phyloP scores from a whole-genome alignment of 2,797 vertebrate genomes.

The Pempheris klunzingeri region DNA sequence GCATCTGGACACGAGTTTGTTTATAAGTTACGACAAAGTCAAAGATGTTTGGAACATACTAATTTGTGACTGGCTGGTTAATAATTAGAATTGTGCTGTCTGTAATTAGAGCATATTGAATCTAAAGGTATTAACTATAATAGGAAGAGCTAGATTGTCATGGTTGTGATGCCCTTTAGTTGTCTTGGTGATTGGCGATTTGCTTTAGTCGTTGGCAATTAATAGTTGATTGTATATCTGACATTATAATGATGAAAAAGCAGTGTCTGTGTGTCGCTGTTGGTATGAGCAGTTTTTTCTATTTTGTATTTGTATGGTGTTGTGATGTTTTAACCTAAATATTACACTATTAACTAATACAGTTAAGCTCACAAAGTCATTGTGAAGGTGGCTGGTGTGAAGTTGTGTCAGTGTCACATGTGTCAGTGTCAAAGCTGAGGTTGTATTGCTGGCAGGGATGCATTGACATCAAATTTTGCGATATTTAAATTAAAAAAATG shows the following conservation, averaged over 20 bases:
- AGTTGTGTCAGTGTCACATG: too few species aligned
- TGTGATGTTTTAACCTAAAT: constrained; percentile 8
- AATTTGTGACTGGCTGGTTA: constrained; percentile 36
- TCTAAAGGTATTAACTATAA: constrained; percentile 22
- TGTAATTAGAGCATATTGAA: constrained; percentile 25
- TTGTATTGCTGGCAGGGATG: too few species aligned
- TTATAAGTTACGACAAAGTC: constrained; percentile 7
- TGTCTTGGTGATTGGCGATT: constrained; percentile 1
- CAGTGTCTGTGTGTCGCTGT: background rate
- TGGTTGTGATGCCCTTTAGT: constrained; percentile 1
- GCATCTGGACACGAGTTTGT: constrained; percentile 24
- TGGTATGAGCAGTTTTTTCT: background rate
- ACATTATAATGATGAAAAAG: background rate
- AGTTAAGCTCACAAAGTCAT: background rate
- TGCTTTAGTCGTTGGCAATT: background rate
- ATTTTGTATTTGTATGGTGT: background rate
- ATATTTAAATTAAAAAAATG: too few species aligned
- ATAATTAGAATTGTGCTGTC: constrained; percentile 20
- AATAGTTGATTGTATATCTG: background rate
- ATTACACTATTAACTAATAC: background rate
- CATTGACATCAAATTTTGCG: too few species aligned
- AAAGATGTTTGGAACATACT: constrained; percentile 5
- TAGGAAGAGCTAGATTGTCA: constrained; percentile 3
- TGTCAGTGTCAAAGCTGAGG: too few species aligned
- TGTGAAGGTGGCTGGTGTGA: too few species aligned